phyloP scores from a whole-genome alignment of 1,140 invertebrate species.

The Muscidifurax raptorellus region DNA sequence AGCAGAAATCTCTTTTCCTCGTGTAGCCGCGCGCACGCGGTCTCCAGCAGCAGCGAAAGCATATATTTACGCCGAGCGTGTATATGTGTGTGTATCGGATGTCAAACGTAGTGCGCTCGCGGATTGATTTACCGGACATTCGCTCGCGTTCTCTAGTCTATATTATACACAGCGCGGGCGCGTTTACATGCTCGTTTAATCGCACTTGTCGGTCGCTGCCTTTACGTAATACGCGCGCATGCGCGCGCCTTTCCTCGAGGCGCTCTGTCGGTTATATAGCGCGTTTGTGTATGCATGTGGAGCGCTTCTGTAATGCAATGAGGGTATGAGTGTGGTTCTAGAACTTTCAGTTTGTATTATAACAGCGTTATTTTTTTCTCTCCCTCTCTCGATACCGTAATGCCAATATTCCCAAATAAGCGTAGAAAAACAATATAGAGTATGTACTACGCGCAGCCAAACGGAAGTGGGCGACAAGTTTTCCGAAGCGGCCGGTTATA shows the following conservation, averaged over 20 bases:
- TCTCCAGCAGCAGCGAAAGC: neutral
- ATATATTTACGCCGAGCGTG: slow-evolving; percentile 51
- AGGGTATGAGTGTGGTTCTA: too few relatives aligned
- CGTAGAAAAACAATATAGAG: too few relatives aligned
- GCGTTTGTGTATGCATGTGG: neutral
- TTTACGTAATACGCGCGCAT: slow-evolving; percentile 53
- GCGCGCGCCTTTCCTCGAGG: slow-evolving; percentile 2
- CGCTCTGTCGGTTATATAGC: neutral
- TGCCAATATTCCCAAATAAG: too few relatives aligned
- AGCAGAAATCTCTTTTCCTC: neutral
- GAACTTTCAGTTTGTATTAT: too few relatives aligned
- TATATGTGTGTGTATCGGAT: slow-evolving; percentile 36
- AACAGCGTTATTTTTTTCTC: too few relatives aligned
- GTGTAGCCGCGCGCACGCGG: neutral
- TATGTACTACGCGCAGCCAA: too few relatives aligned
- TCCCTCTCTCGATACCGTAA: too few relatives aligned
- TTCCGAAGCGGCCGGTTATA: neutral
- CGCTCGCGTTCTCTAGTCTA: slow-evolving; percentile 30
- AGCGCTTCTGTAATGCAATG: neutral
- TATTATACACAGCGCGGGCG: neutral
- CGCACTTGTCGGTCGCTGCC: slow-evolving; percentile 49
- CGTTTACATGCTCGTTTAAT: slow-evolving; percentile 55
- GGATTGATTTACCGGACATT: slow-evolving; percentile 61
- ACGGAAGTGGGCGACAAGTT: slow-evolving; percentile 9
- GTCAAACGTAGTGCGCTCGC: slow-evolving; percentile 41